Evolutionary conservation across 2,888 invertebrate genomes (phyloP).

Genomic region (Mycogona germanica): DNA sequence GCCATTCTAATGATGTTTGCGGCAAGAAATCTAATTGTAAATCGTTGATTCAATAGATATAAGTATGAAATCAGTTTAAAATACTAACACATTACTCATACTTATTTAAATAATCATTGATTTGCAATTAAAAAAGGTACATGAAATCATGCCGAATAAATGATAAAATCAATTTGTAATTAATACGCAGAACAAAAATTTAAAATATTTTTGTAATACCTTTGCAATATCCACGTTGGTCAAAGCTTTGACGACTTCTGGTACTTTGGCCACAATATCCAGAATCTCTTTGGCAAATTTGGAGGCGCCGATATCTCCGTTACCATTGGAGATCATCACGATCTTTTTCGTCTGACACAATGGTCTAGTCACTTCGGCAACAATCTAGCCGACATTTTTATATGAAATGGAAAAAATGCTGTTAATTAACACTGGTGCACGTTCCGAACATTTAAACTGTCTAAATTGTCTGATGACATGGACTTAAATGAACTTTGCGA

Average conservation of each 20-base stretch:
- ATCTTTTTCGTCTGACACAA: conserved; percentile 88
- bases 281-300: conserved; percentile 90
- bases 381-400: conserved; percentile 48
- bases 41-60: too few species aligned
- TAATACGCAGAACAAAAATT: too few species aligned
- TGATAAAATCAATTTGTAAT: too few species aligned
- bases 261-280: conserved; percentile 82
- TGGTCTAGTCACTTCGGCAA: conserved; percentile 93
- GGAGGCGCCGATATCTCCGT: conserved; percentile 77
- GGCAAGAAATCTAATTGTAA: too few species aligned
- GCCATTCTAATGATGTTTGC: too few species aligned
- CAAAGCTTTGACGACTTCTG: conserved; percentile 75
- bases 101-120: neutral
- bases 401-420: neutral
- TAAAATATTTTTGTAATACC: conserved; percentile 25
- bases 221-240: conserved; percentile 79
- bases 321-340: conserved; percentile 89
- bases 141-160: too few species aligned
- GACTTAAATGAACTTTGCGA: too few species aligned
- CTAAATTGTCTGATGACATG: too few species aligned
- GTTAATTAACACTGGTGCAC: neutral
- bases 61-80: too few species aligned
- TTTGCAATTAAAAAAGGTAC: neutral
- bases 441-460: too few species aligned
- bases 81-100: neutral